Percentiles rank a stretch among this genome's conserved stretches.
These are phyloP conservation scores for Syncerus caffer DNA, from an alignment of 2,797 vertebrate species.

Conservation along the genomic window DNA sequence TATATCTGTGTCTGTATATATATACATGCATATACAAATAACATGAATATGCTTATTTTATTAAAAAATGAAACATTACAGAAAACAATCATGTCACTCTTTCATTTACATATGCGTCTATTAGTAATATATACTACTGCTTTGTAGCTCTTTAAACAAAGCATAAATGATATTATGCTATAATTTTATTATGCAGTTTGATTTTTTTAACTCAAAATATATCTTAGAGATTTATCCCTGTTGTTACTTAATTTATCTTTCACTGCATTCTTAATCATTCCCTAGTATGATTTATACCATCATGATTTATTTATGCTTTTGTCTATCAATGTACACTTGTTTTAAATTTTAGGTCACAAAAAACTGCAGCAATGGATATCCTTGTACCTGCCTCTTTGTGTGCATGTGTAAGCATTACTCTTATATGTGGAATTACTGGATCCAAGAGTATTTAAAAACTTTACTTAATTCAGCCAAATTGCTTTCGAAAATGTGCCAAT, in stretches of 20 bases:
- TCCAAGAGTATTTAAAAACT: background rate
- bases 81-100: background rate
- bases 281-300: background rate
- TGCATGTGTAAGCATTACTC: background rate
- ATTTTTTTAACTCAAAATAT: background rate
- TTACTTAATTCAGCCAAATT: background rate
- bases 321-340: background rate
- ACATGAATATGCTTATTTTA: background rate
- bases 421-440: background rate
- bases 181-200: background rate
- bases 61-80: background rate
- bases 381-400: background rate
- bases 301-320: background rate
- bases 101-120: background rate
- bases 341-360: background rate
- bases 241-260: background rate
- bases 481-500: background rate
- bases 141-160: background rate
- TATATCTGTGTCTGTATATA: background rate
- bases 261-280: background rate
- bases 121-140: background rate
- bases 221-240: background rate
- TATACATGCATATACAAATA: background rate
- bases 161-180: background rate
- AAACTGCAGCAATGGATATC: background rate